A percentile compares a stretch with the other conserved stretches of the same genome.
Conservation (phyloP, 92 coral and sea anemone species). For the Desmophyllum pertusum region DNA sequence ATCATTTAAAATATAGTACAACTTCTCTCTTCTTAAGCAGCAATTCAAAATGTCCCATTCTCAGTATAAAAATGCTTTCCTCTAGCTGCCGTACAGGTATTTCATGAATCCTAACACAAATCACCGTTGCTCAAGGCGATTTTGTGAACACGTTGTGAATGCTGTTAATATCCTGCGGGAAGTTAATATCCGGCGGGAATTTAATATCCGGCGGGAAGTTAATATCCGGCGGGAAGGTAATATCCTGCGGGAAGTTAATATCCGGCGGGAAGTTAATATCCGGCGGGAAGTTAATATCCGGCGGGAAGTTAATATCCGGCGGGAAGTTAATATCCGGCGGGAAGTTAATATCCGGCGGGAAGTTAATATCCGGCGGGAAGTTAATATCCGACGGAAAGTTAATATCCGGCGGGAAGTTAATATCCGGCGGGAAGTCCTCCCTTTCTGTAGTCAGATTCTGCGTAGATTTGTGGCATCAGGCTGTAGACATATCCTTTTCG, state of each 20-base stretch:
- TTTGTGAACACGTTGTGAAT: too few species aligned
- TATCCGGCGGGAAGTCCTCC: conserved; percentile 96
- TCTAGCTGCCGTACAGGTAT: neutral
- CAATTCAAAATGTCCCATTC: neutral
- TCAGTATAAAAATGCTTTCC: neutral
- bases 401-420: conserved; percentile 27
- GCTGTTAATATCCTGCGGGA: too few species aligned
- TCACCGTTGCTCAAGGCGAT: neutral
- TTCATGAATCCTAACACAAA: neutral
- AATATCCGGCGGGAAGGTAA: too few species aligned
- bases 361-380: neutral
- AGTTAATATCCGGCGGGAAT: too few species aligned
- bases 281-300: too few species aligned
- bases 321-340: too few species aligned
- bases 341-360: too few species aligned
- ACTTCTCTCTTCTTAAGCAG: neutral
- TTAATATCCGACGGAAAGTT: too few species aligned
- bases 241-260: too few species aligned
- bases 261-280: too few species aligned
- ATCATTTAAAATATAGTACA: conserved; percentile 1
- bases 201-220: too few species aligned
- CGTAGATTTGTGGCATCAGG: conserved; percentile 75
- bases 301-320: too few species aligned
- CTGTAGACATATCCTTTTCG: conserved; percentile 77
- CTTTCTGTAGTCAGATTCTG: conserved; percentile 97